phyloP scores from a whole-genome alignment of 2,888 invertebrate genomes.

The Drosophila phalerata region DNA sequence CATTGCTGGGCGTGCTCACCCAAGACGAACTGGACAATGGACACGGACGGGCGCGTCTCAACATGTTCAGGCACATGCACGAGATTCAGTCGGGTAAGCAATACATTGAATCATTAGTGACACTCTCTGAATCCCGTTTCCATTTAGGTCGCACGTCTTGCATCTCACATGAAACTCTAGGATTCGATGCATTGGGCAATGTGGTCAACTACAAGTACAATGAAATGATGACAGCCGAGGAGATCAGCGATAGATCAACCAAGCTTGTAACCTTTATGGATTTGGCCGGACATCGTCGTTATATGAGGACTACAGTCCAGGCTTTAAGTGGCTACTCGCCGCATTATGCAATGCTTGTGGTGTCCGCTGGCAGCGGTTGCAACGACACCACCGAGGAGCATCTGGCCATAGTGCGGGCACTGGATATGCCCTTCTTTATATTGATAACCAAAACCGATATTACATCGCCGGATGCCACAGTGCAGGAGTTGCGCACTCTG shows the following conservation, averaged over 20 bases:
- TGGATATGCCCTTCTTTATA: constrained; percentile 96
- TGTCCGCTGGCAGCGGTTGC: constrained; percentile 93
- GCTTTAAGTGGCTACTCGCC: constrained; percentile 97
- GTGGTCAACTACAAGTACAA: constrained; percentile 95
- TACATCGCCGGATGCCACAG: constrained; percentile 87
- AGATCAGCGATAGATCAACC: constrained; percentile 96
- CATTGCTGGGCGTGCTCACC: constrained; percentile 96
- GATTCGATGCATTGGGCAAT: constrained; percentile 94
- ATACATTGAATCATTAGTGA: not conserved
- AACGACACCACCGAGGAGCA: constrained; percentile 96
- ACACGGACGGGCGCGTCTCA: constrained; percentile 95
- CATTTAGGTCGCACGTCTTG: constrained; percentile 94
- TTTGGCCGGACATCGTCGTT: constrained; percentile 97
- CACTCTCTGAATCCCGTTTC: not conserved
- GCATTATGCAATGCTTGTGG: constrained; percentile 95
- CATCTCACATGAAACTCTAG: constrained; percentile 98
- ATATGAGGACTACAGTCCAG: constrained; percentile 97
- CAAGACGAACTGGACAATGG: constrained; percentile 99
- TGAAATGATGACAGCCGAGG: constrained; percentile 95
- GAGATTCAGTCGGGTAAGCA: constrained; percentile 91
- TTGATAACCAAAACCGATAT: constrained; percentile 97
- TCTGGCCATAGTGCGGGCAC: constrained; percentile 92
- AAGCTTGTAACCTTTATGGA: constrained; percentile 98
- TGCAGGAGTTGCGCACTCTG: constrained; percentile 88
- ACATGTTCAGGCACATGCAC: constrained; percentile 97